Conservation (phyloP, 2,113 vertebrate species). For the Tragelaphus imberbis region DNA sequence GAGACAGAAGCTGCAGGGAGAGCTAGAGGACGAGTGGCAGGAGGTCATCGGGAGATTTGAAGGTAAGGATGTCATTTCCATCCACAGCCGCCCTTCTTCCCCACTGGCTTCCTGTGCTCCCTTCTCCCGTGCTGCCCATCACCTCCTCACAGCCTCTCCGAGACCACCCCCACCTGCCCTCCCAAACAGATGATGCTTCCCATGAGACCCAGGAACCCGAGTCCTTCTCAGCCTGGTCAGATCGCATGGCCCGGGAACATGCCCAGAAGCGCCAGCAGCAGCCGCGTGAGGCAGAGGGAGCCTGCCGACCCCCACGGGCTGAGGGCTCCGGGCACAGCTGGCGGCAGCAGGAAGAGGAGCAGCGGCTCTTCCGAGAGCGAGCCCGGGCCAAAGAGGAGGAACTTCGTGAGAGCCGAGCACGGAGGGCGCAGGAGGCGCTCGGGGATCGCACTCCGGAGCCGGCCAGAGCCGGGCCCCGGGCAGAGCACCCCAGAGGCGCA, state of each 20-base stretch:
- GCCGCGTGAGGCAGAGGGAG: neutral
- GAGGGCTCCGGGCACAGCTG: conserved; percentile 55
- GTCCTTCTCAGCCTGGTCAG: conserved; percentile 87
- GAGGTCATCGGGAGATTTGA: conserved; percentile 84
- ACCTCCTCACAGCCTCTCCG: neutral
- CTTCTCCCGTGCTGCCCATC: neutral
- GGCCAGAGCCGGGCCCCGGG: conserved; percentile 69
- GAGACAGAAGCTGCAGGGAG: conserved; percentile 85
- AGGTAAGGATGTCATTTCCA: conserved; percentile 68
- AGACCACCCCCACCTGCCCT: neutral
- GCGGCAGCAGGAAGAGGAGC: conserved; percentile 58
- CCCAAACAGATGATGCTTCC: conserved; percentile 79
- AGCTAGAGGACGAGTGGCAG: conserved; percentile 87
- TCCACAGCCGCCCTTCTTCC: neutral
- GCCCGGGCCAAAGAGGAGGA: conserved; percentile 55
- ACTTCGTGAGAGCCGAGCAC: conserved; percentile 64
- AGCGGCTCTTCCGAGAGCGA: conserved; percentile 69
- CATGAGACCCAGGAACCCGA: conserved; percentile 78
- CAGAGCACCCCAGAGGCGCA: conserved; percentile 61
- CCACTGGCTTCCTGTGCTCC: neutral
- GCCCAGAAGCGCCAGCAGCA: conserved; percentile 67
- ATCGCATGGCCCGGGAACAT: conserved; percentile 85
- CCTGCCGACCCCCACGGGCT: neutral
- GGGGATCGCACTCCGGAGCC: conserved; percentile 69
- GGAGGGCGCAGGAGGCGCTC: conserved; percentile 42